A percentile compares a stretch with the other conserved stretches of the same genome.
These are phyloP conservation scores for Copidosoma aretas DNA, from an alignment of 2,888 invertebrate species.

Conservation along the genomic window DNA sequence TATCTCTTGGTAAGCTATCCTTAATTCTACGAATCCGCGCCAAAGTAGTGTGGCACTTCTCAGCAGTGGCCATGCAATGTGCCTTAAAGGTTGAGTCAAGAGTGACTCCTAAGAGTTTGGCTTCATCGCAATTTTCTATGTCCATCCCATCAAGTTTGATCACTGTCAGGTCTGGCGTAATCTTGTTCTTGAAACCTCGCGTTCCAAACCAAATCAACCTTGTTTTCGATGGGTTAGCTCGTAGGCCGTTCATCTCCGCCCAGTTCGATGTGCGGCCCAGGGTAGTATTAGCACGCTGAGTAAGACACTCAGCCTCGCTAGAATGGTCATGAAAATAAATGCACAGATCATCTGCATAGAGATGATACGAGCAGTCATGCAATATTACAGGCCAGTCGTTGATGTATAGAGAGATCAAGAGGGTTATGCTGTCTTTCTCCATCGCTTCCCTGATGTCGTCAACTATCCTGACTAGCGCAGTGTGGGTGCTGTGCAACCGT, in stretches of 20 bases:
- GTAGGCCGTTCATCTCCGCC: background rate
- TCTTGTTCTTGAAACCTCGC: too few relatives aligned
- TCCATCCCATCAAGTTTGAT: background rate
- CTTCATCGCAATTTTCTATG: background rate
- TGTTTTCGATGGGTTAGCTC: background rate
- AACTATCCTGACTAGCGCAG: background rate
- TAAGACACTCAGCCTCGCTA: background rate
- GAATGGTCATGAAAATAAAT: background rate
- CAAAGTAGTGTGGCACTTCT: background rate
- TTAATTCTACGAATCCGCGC: background rate
- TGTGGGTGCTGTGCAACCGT: slow-evolving; percentile 1
- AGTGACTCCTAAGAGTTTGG: too few relatives aligned
- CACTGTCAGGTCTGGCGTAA: too few relatives aligned
- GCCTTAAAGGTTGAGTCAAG: too few relatives aligned
- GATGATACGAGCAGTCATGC: background rate
- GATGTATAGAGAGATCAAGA: background rate
- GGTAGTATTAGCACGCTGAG: background rate
- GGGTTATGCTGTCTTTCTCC: background rate
- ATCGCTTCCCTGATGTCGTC: slow-evolving; percentile 10
- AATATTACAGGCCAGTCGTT: background rate
- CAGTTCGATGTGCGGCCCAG: background rate
- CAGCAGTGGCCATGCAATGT: background rate
- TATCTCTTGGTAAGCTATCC: background rate
- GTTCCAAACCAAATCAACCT: background rate
- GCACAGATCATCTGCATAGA: background rate